phyloP scores from a whole-genome alignment of 2,888 invertebrate species.

The Achlya flavicornis region DNA sequence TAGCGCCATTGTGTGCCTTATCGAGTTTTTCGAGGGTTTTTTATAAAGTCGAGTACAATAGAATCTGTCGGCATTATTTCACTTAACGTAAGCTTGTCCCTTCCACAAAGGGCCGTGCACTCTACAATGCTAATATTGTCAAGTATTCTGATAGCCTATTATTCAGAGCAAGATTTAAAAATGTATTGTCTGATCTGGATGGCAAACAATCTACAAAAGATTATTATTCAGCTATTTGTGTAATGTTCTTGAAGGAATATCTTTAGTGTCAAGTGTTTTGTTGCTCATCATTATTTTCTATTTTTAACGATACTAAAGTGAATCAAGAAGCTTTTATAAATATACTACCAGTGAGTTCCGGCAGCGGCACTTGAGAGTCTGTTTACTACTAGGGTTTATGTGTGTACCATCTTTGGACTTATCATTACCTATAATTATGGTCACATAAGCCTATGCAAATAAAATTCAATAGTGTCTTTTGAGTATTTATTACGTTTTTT shows the following conservation, averaged over 20 bases:
- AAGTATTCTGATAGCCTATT: conserved; percentile 45
- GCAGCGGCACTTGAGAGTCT: too few relatives aligned
- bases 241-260: neutral
- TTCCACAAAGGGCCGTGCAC: conserved; percentile 43
- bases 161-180: conserved; percentile 26
- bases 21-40: conserved; percentile 45
- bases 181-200: conserved; percentile 10
- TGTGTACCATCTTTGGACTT: too few relatives aligned
- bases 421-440: too few relatives aligned
- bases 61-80: conserved; percentile 31
- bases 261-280: neutral
- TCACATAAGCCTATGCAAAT: too few relatives aligned
- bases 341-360: too few relatives aligned
- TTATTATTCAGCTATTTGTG: neutral
- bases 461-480: too few relatives aligned
- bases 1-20: conserved; percentile 24
- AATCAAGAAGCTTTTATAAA: neutral
- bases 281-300: neutral
- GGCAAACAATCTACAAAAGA: neutral
- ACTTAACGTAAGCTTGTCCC: conserved; percentile 42
- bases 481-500: too few relatives aligned
- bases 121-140: conserved; percentile 49
- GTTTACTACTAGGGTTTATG: too few relatives aligned
- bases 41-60: conserved; percentile 45
- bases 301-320: neutral